phyloP scores from a whole-genome alignment of 2,797 vertebrate genomes.

The Lerista edwardsae region DNA sequence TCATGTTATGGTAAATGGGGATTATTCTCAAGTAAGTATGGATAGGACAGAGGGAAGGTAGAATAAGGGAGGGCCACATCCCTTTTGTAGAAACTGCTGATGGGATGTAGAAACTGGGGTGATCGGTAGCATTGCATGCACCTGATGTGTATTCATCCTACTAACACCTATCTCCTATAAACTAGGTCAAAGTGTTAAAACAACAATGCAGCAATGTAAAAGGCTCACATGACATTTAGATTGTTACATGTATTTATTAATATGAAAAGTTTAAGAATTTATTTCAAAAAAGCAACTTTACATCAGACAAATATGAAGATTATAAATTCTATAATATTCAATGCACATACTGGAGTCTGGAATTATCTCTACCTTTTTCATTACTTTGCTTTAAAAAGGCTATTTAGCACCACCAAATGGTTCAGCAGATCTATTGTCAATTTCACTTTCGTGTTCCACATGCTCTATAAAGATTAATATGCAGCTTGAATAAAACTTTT shows the following conservation, averaged over 20 bases:
- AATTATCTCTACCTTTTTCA: constrained; percentile 17
- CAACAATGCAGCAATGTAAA: constrained; percentile 38
- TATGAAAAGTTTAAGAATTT: background rate
- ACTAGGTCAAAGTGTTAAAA: constrained; percentile 19
- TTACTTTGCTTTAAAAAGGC: constrained; percentile 42
- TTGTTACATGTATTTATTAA: background rate
- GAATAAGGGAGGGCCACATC: background rate
- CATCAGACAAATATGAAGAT: constrained; percentile 3
- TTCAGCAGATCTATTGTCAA: constrained; percentile 35
- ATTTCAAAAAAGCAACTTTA: background rate
- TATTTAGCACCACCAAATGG: constrained; percentile 63
- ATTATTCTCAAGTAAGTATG: too few relatives aligned
- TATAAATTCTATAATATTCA: background rate
- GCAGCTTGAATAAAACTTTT: background rate
- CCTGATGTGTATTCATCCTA: background rate
- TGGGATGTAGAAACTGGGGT: constrained; percentile 14
- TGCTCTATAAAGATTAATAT: constrained; percentile 10
- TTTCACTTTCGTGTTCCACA: constrained; percentile 3
- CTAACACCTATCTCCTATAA: background rate
- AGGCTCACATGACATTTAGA: background rate
- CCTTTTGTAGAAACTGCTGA: constrained; percentile 4
- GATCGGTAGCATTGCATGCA: constrained; percentile 35
- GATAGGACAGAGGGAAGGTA: background rate
- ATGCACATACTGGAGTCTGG: background rate
- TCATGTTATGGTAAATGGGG: too few relatives aligned